phyloP scores from a whole-genome alignment of 2,113 vertebrate genomes.

The Nannobrachium achirus region DNA sequence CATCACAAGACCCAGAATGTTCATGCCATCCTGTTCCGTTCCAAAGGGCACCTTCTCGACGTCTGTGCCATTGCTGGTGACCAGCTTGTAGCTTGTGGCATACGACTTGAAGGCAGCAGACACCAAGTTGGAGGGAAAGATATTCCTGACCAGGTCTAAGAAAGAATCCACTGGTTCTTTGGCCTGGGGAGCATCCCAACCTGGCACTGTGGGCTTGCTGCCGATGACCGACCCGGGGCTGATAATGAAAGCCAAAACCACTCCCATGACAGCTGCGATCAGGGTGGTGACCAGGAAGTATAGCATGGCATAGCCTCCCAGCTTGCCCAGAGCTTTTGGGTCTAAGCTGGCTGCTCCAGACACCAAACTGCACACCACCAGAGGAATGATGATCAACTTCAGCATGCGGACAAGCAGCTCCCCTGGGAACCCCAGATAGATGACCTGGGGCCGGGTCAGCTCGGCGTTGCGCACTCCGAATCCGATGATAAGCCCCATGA shows the following conservation, averaged over 20 bases:
- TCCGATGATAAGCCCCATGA: slow-evolving; percentile 84
- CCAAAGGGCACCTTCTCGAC: slow-evolving; percentile 79
- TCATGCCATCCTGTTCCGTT: slow-evolving; percentile 85
- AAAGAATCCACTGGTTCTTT: slow-evolving; percentile 84
- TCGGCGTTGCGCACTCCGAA: slow-evolving; percentile 72
- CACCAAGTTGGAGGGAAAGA: slow-evolving; percentile 91
- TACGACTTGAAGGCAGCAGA: slow-evolving; percentile 89
- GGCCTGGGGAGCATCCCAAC: slow-evolving; percentile 19
- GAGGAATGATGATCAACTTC: slow-evolving; percentile 91
- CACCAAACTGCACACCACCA: slow-evolving; percentile 91
- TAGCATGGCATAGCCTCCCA: slow-evolving; percentile 48
- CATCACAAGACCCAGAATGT: slow-evolving; percentile 90
- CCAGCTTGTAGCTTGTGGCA: slow-evolving; percentile 73
- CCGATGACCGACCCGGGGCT: slow-evolving; percentile 71
- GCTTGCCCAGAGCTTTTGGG: slow-evolving; percentile 80
- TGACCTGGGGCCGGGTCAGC: slow-evolving; percentile 65
- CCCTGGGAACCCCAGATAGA: slow-evolving; percentile 85
- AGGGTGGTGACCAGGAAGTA: too few species aligned
- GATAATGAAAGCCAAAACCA: slow-evolving; percentile 84
- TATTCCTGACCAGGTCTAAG: slow-evolving; percentile 77
- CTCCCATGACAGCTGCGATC: slow-evolving; percentile 70
- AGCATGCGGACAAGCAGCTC: slow-evolving; percentile 89
- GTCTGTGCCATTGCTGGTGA: slow-evolving; percentile 49
- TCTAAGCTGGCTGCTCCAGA: slow-evolving; percentile 90
- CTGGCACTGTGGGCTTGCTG: background rate